Conservation (phyloP, 2,888 invertebrate species). For the Calliscelio sp. region DNA sequence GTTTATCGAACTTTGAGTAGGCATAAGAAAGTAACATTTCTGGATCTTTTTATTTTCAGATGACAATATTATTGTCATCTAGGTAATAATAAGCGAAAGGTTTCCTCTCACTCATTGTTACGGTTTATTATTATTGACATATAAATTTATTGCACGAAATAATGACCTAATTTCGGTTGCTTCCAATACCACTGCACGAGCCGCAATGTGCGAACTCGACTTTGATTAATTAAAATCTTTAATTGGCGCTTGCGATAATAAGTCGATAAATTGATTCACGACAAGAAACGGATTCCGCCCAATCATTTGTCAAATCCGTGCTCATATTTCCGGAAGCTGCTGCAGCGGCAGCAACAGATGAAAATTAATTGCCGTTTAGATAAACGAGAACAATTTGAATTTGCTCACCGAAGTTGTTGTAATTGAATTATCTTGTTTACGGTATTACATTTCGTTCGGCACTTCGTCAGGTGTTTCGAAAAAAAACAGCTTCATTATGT, state of each 20-base stretch:
- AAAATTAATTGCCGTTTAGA: slow-evolving; percentile 20
- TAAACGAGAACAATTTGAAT: background rate
- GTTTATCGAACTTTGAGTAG: too few species aligned
- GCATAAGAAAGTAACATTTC: background rate
- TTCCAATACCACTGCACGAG: too few species aligned
- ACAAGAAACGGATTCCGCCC: slow-evolving; percentile 14
- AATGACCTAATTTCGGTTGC: background rate
- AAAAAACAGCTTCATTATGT: slow-evolving; percentile 33
- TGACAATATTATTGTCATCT: slow-evolving; percentile 22
- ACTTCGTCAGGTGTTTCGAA: slow-evolving; percentile 28
- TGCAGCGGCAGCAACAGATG: slow-evolving; percentile 36
- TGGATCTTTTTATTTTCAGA: slow-evolving; percentile 20
- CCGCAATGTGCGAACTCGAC: background rate
- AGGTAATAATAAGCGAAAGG: slow-evolving; percentile 4
- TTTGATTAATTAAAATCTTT: slow-evolving; percentile 35
- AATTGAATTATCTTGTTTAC: slow-evolving; percentile 35
- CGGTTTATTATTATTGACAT: slow-evolving; percentile 34
- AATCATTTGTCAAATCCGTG: slow-evolving; percentile 15
- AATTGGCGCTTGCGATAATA: slow-evolving; percentile 10
- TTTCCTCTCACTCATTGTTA: slow-evolving; percentile 32
- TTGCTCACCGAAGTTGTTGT: background rate
- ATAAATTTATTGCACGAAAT: slow-evolving; percentile 22
- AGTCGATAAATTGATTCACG: slow-evolving; percentile 38
- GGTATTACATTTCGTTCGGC: slow-evolving; percentile 19
- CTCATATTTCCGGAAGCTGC: slow-evolving; percentile 8